phyloP scores from a whole-genome alignment of 2,113 vertebrate genomes.

The Penelope pileata region DNA sequence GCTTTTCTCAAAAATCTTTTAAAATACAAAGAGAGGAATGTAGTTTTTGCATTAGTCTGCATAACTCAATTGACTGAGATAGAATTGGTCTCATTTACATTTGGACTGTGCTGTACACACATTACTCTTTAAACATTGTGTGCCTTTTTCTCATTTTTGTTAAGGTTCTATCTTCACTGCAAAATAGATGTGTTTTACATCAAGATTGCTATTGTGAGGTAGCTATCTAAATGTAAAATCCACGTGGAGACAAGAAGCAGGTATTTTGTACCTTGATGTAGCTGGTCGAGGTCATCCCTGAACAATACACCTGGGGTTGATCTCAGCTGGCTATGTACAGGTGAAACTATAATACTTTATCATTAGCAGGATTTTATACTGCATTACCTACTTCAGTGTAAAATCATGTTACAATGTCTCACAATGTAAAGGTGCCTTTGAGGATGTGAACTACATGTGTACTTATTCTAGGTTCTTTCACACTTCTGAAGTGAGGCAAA shows the following conservation, averaged over 20 bases:
- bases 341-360: conserved; percentile 9
- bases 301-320: neutral
- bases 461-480: neutral
- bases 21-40: neutral
- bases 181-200: neutral
- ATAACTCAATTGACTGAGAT: neutral
- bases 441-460: neutral
- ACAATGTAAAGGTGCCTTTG: conserved; percentile 4
- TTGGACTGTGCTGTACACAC: neutral
- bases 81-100: neutral
- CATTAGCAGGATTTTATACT: conserved; percentile 14
- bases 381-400: neutral
- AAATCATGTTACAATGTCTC: neutral
- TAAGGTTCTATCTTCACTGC: neutral
- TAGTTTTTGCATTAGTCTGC: neutral
- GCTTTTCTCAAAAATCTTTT: neutral
- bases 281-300: neutral
- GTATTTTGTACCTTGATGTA: neutral
- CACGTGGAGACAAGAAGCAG: neutral
- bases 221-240: conserved; percentile 18
- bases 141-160: conserved; percentile 46
- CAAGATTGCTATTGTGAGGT: neutral
- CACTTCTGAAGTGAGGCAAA: neutral
- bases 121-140: conserved; percentile 44
- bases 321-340: neutral